A percentile compares a stretch with the other conserved stretches of the same genome.
phyloP scores from a whole-genome alignment of 2,113 vertebrate genomes.

The Barbus barbus region DNA sequence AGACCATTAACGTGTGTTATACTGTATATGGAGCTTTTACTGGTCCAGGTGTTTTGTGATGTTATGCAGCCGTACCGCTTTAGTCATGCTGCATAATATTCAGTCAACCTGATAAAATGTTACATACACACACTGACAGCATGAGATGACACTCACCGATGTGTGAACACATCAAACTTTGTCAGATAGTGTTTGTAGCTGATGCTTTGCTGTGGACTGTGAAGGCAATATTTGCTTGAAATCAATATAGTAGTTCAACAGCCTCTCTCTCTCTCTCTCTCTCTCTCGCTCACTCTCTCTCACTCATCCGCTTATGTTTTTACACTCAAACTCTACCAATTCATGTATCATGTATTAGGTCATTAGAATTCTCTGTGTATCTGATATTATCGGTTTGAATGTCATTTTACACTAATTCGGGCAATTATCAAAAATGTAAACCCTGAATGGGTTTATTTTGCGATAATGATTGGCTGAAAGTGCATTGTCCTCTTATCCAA shows the following conservation, averaged over 20 bases:
- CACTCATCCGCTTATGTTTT: neutral
- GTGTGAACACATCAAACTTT: slow-evolving; percentile 26
- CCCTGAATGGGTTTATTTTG: slow-evolving; percentile 2
- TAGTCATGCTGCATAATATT: slow-evolving; percentile 7
- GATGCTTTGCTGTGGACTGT: slow-evolving; percentile 34
- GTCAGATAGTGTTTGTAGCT: slow-evolving; percentile 20
- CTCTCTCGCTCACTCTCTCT: neutral
- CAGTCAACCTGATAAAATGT: slow-evolving; percentile 14
- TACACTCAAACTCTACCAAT: neutral
- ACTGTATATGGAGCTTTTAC: neutral
- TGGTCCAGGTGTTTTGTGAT: neutral
- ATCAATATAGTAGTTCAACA: slow-evolving; percentile 22
- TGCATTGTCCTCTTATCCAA: slow-evolving; percentile 6
- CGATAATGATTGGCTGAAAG: neutral
- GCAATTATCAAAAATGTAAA: neutral
- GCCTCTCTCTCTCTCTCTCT: slow-evolving; percentile 20
- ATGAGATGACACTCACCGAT: neutral
- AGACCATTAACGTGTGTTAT: neutral
- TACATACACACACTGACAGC: neutral
- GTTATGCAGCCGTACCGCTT: neutral
- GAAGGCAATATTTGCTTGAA: slow-evolving; percentile 42
- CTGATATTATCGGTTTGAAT: neutral
- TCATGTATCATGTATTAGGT: neutral
- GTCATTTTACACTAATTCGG: neutral
- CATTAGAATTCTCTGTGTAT: neutral